Evolutionary conservation across 2,888 invertebrate genomes (phyloP), one percentile per base, ranked within the genome.

Genomic region (Idaea straminata): DNA sequence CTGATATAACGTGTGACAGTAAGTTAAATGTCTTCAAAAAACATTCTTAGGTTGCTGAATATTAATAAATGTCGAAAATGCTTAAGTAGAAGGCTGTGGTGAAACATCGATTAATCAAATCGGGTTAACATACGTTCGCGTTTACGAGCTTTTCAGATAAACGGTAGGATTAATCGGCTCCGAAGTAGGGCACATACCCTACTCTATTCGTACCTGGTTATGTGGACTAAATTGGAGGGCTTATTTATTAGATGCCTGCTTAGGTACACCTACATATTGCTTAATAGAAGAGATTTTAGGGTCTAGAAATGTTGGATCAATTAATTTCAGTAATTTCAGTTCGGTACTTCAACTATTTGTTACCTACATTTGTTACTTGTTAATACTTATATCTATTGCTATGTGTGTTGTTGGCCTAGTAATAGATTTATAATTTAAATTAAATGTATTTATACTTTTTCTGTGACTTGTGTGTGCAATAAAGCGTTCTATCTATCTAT

Each of bases 321-420:
- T 47, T 47, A 47, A 47, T 47, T 47, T 47, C 47, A 10, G 62
- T 59, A 62, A 60, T 64, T 61, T 35, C 61, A 15, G 61, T 62
- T 59, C 59, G 34, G 34, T 25, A 47, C 13, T 10, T 47, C 10
- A 10, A 13, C 7, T 7, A 10, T 47, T 3, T 7, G n/a, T 5
- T 36, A 47, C 10, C 47, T 47, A 10, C 47, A 36, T 47, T 10
- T 25, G 25, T 25, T 25, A 25, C 1, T 25, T 25, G 25, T 25
- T 25, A 1, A 25, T 25, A 25, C 25, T 25, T 25, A 25, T 25
- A 25, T 25, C 25, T 25, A 25, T 3, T 25, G 25, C 3, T 25
- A 25, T 25, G 25, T 2, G 25, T 25, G 25, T 1, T 25, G 25
- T 25, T 25, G 25, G 25, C 25, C 25, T 25, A 25, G 25, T 25